These are phyloP conservation scores for Nephrotoma flavescens DNA, from an alignment of 2,888 invertebrate species.

Conservation along the genomic window DNA sequence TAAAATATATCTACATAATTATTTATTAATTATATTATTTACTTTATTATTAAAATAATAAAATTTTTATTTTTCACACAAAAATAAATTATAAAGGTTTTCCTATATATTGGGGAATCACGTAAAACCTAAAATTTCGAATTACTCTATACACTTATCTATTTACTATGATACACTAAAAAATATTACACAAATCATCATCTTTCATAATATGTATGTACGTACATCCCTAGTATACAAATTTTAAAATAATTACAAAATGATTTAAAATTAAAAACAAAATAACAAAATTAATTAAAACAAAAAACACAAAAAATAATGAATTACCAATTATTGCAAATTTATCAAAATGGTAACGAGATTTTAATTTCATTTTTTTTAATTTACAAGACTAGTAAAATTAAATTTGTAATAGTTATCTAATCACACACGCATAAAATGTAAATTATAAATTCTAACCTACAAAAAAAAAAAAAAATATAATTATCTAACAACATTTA, in stretches of 20 bases:
- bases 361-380: neutral
- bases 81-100: neutral
- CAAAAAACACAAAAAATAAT: neutral
- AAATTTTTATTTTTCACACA: neutral
- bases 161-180: neutral
- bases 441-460: neutral
- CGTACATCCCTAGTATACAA: neutral
- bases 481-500: constrained; percentile 10
- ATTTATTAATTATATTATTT: neutral
- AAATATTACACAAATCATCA: neutral
- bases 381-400: neutral
- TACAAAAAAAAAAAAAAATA: neutral
- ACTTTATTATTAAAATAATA: neutral
- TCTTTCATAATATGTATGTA: neutral
- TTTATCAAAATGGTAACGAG: neutral
- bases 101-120: neutral
- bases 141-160: neutral
- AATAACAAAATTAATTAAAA: neutral
- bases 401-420: neutral
- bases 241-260: neutral
- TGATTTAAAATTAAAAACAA: neutral
- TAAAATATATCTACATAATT: neutral
- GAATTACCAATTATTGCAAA: neutral
- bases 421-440: neutral
- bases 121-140: neutral